phyloP scores from a whole-genome alignment of 2,113 vertebrate species.

The Pseudopodoces humilis region DNA sequence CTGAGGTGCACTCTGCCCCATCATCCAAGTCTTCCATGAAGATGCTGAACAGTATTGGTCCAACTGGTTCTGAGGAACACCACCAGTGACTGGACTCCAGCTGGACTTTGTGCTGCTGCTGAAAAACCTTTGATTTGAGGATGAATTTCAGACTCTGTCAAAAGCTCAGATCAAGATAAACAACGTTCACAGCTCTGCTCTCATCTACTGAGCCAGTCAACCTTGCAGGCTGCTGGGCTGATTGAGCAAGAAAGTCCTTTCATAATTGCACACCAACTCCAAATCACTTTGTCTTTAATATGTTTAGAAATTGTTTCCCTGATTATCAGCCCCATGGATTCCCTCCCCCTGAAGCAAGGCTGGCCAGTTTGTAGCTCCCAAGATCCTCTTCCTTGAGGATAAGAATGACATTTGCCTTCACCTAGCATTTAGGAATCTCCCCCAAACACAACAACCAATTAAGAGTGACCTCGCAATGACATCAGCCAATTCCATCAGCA shows the following conservation, averaged over 20 bases:
- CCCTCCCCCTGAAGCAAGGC: neutral
- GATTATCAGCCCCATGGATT: neutral
- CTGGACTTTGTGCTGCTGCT: neutral
- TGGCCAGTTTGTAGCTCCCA: neutral
- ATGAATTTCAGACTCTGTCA: neutral
- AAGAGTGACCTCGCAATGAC: neutral
- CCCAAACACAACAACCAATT: neutral
- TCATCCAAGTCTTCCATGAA: neutral
- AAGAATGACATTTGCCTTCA: neutral
- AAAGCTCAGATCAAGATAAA: neutral
- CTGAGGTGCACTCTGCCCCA: neutral
- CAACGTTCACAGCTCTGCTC: neutral
- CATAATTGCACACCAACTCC: neutral
- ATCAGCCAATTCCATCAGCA: neutral
- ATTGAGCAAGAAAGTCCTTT: neutral
- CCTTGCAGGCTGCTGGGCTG: neutral
- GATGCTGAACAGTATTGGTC: neutral
- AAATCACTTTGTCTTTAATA: neutral
- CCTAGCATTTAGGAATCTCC: neutral
- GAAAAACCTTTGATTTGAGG: neutral
- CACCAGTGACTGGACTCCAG: neutral
- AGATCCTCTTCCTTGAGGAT: neutral
- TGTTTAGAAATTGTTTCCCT: neutral
- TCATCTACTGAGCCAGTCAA: neutral
- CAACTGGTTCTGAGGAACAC: rapidly evolving